Conservation (phyloP, 2,888 invertebrate genomes). For the Gari tellinella region DNA sequence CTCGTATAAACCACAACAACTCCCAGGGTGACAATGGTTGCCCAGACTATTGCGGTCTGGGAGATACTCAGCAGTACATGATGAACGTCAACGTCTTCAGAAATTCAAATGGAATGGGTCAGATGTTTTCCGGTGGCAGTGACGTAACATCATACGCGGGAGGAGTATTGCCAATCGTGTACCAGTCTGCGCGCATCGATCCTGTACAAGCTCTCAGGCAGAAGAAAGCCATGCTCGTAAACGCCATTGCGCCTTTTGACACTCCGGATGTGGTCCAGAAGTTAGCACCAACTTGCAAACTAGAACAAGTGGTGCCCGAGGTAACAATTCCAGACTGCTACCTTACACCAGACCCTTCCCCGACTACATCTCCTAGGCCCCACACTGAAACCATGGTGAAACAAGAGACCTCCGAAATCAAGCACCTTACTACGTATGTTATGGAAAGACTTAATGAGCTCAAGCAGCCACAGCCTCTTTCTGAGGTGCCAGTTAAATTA, state of each 20-base stretch:
- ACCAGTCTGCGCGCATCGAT: constrained; percentile 52
- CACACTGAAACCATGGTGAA: constrained; percentile 24
- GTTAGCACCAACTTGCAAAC: constrained; percentile 53
- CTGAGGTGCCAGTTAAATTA: constrained; percentile 27
- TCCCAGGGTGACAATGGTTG: constrained; percentile 50
- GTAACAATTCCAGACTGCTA: constrained; percentile 74
- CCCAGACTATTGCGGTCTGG: constrained; percentile 16
- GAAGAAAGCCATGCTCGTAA: constrained; percentile 51
- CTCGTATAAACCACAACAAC: constrained; percentile 52
- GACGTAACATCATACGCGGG: constrained; percentile 24
- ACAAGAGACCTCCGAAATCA: constrained; percentile 66
- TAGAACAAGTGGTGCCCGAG: constrained; percentile 76
- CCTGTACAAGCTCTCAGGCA: constrained; percentile 39
- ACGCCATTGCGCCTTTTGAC: constrained; percentile 44
- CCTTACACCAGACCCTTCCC: constrained; percentile 79
- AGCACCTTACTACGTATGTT: constrained; percentile 62
- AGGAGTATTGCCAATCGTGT: constrained; percentile 63
- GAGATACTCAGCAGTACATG: constrained; percentile 39
- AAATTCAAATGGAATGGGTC: constrained; percentile 12
- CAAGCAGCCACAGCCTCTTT: constrained; percentile 38
- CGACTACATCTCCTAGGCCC: constrained; percentile 75
- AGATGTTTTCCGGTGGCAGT: constrained; percentile 17
- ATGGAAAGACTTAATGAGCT: constrained; percentile 50
- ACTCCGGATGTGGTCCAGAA: constrained; percentile 56
- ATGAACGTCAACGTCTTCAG: constrained; percentile 58